Base-by-base conservation (phyloP, 1,140 invertebrate genomes). In the Pinna nobilis region DNA sequence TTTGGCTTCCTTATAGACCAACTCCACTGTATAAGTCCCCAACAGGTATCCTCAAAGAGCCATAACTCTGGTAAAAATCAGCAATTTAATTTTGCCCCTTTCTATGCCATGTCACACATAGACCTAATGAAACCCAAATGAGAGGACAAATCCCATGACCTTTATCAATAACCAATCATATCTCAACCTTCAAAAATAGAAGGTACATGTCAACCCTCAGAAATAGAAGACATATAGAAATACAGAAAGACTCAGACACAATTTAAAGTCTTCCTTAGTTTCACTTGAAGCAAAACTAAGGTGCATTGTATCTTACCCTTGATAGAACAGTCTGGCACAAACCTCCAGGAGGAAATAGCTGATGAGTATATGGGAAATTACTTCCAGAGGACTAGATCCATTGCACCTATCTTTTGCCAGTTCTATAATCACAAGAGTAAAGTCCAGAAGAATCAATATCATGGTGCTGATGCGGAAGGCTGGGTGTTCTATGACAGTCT, bases 301-400 rank as follows among this genome's bases (percentile, higher is more conserved):
- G 15, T 28, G 37, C 3, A 32, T 0, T 9, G 30, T 23, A 30
- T 67, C 84, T 82, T 83, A 90, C 89, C 86, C 84, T 76, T 83
- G 81, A 61, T 84, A 85, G 64, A 87, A 86, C n/a, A 91, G 85
- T 75, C 89, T 79, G 15, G 87, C 76, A 60, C 68, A 63, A 20
- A 90, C 83, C 82, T 91, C 89, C 4, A 90, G 53, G 20, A 90
- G 65, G 68, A 91, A 90, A 65, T 86, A 87, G 49, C 75, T 82
- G 39, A 87, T 87, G 76, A 91, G 87, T 59, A 85, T 78, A 49
- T 90, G 81, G 7, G 88, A 85, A 4, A 86, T 66, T 39, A 83
- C 77, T 51, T 88, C 84, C 41, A 88, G 41, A 9, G 51, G 71
- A 41, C 67, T 77, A 30, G 72, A 75, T 33, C 33, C 68, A 55